Base-by-base conservation (phyloP, 1,140 invertebrate genomes). In the Neelides sp. region DNA sequence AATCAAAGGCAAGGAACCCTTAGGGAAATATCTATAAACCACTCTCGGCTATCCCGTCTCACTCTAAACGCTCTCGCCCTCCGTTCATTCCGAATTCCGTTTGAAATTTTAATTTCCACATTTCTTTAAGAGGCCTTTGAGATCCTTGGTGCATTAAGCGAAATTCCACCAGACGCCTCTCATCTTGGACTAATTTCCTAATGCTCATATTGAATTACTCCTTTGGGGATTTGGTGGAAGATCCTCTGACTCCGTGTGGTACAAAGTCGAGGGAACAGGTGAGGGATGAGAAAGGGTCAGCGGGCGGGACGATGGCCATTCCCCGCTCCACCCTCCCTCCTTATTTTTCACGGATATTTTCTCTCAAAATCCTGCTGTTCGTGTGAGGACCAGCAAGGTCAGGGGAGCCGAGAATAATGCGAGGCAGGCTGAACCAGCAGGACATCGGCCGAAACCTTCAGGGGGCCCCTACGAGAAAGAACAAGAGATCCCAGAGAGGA, bases 241-340 rank as follows among this genome's bases (percentile, higher is more conserved):
- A 10, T 19, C 36, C 12, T 17, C 19, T 15, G 12, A 4, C 15
- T 39, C 36, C 36, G n/a, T 32, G n/a, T 32, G 28, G 28, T 5
- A 32, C n/a, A 32, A 32, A 32, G n/a, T 32, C 7, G n/a, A 13
- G n/a, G 7, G 28, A 13, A 32, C n/a, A 12, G 7, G 13, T n/a
- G 19, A 22, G 1, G 28, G 22, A 30, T 20, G n/a, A n/a, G 35
- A 32, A 26, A 32, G 54, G 40, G 50, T 54, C 61, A 59, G 62
- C 64, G 58, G 62, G 58, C 55, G 51, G 59, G 64, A 63, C 61
- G 61, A 58, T 62, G 59, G 50, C 60, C 65, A 66, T 65, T 66
- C 64, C 64, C 64, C 65, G 66, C 63, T 64, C 59, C 58, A 62
- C 42, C 49, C 47, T 57, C 30, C 43, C 35, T 50, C 40, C 24